Evolutionary conservation across 1,140 invertebrate species (phyloP), one percentile per base, ranked within the genome.

Genomic region (Grapholita molesta): DNA sequence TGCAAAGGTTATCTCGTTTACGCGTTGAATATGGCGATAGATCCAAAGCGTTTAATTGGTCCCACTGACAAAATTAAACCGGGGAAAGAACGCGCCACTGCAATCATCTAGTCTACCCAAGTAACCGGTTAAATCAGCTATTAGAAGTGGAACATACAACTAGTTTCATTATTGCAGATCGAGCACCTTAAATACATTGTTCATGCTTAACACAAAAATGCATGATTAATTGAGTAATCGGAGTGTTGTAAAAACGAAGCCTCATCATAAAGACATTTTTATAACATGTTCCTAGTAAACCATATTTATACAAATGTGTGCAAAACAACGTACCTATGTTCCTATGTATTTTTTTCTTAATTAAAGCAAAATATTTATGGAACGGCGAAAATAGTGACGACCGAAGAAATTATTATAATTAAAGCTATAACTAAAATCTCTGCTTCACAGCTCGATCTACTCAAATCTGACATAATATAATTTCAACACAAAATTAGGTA

Each of bases 1-100:
- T 61, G 55, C 55, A 61, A 61, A 61, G 55, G 55, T 61, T 61
- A 61, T 61, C 55, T 61, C 24, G 55, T n/a, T 61, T 61, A 61
- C 55, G 55, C n/a, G 25, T 61, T 28, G 9, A 61, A 61, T 28
- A 61, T 28, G 25, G 15, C 42, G 42, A 21, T 48, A 48, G 42
- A 48, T 48, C 42, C 42, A 48, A 42, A 48, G 42, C 42, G n/a
- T 48, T 48, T 48, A 48, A 48, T 48, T 48, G 42, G 42, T 48
- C 42, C 12, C 42, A n/a, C 18, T 48, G 42, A 48, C 42, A 48
- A 48, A 48, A 48, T 48, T 48, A 48, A 21, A 48, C 42, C 42
- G 18, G 42, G 15, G 42, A 48, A 48, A 48, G 42, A 21, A 9
- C 42, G 18, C 42, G 15, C 42, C 7, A 21, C 18, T 15, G 6